phyloP scores from a whole-genome alignment of 1,140 invertebrate genomes.

The Drosophila bifasciata region DNA sequence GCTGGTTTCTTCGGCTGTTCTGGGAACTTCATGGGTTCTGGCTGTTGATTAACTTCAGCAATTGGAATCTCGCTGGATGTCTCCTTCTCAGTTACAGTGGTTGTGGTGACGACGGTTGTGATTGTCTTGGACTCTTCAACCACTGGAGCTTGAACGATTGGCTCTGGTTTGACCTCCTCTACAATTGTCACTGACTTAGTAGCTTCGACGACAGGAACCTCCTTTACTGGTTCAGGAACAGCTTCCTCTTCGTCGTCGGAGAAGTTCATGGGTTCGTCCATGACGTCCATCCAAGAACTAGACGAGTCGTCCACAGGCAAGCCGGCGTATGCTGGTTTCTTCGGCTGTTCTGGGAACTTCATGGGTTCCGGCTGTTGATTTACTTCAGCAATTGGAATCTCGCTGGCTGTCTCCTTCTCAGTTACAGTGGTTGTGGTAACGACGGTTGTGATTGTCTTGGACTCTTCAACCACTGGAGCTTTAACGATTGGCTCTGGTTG shows the following conservation, averaged over 20 bases:
- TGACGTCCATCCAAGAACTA: slow-evolving; percentile 82
- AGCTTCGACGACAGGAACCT: background rate
- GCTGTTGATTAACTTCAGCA: no score
- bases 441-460: slow-evolving; percentile 6
- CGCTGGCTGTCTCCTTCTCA: slow-evolving; percentile 17
- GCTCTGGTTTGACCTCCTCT: background rate
- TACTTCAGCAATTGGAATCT: background rate
- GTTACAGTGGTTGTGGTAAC: slow-evolving; percentile 29
- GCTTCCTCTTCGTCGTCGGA: slow-evolving; percentile 84
- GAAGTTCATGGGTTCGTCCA: slow-evolving; percentile 85
- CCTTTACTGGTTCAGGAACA: slow-evolving; percentile 5
- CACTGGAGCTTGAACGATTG: background rate
- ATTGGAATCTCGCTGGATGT: slow-evolving; percentile 12
- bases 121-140: slow-evolving; percentile 5
- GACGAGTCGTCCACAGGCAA: slow-evolving; percentile 76
- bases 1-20: slow-evolving; percentile 41
- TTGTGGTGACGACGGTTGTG: slow-evolving; percentile 18
- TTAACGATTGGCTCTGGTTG: slow-evolving; percentile 2
- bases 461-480: slow-evolving; percentile 1
- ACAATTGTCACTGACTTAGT: background rate
- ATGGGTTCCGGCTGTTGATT: slow-evolving; percentile 7
- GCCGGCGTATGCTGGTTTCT: slow-evolving; percentile 71
- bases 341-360: slow-evolving; percentile 38
- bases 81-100: background rate
- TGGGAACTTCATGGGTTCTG: slow-evolving; percentile 17